Base-by-base conservation (phyloP, 1,140 invertebrate genomes). In the Acromyrmex heyeri region DNA sequence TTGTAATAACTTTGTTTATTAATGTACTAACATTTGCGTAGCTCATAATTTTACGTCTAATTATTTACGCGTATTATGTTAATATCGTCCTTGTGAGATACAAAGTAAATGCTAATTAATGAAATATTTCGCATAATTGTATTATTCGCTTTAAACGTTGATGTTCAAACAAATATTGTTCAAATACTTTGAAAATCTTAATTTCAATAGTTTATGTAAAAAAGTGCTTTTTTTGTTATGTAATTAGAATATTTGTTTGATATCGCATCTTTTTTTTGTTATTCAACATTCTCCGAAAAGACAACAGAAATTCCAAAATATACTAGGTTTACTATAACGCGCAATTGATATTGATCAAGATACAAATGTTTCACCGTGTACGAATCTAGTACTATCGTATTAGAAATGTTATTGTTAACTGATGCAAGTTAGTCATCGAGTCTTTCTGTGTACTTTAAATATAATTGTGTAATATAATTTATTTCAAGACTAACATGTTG, bases 381-480 rank as follows among this genome's bases (percentile, higher is more conserved):
- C 27, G 18, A 24, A n/a, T 30, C 14, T n/a, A 72, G 21, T 30
- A 61, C 6, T 24, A 77, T 7, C n/a, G 1, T 44, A 30, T 30
- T 24, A 61, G 59, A 57, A 70, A 72, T 57, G 24, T 82, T 82
- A 82, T 61, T 61, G 67, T 73, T 59, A 61, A 59, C 27, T 75
- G 53, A 69, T 27, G 34, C 7, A 62, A 50, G 24, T 73, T 34
- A 82, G 55, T 82, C 69, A 21, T 73, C 18, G 7, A 61, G 79
- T 72, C 34, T 72, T 82, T 82, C 34, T 59, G 12, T 61, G 27
- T 73, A 72, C 12, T 55, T 86, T 48, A 86, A 77, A 59, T 16
- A 50, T 50, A 50, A 50, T 50, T 86, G 38, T 86, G 50, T 75
- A 86, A 86, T 75, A 81, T 88, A 88, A 88, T 69, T 88, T 86